These are phyloP conservation scores for Galago senegalensis DNA, from an alignment of 2,797 vertebrate genomes.

Conservation along the genomic window DNA sequence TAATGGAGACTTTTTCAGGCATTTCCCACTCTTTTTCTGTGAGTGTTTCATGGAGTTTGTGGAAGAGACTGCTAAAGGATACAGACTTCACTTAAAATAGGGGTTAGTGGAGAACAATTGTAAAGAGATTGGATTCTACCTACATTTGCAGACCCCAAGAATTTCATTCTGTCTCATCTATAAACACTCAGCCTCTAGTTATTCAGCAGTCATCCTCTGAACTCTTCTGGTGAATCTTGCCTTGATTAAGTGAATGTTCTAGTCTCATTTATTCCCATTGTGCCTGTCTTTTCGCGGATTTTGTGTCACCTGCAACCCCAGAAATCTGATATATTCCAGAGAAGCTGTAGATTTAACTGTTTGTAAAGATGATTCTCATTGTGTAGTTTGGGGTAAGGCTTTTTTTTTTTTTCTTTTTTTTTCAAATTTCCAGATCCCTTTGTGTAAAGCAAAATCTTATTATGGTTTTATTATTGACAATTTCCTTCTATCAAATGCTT, in stretches of 20 bases:
- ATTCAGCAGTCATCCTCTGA: neutral
- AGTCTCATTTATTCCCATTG: neutral
- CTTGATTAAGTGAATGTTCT: neutral
- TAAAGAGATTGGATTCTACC: rapidly evolving
- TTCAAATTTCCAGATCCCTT: neutral
- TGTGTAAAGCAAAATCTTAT: neutral
- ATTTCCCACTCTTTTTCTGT: neutral
- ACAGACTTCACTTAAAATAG: neutral
- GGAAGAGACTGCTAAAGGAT: neutral
- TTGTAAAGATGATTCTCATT: neutral
- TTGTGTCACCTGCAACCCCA: neutral
- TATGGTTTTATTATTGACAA: neutral
- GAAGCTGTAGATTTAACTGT: neutral
- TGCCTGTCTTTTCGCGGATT: neutral
- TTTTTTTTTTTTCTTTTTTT: neutral
- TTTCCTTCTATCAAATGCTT: neutral
- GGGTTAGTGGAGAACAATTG: neutral
- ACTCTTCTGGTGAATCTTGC: neutral
- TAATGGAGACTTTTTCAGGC: neutral
- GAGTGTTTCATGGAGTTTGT: neutral
- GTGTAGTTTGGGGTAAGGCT: neutral
- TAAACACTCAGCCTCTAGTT: neutral
- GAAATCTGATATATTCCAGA: neutral
- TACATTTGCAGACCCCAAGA: neutral
- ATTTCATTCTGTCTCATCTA: neutral